Evolutionary conservation across 2,888 invertebrate genomes (phyloP).

Genomic region (Tetragnatha montana): DNA sequence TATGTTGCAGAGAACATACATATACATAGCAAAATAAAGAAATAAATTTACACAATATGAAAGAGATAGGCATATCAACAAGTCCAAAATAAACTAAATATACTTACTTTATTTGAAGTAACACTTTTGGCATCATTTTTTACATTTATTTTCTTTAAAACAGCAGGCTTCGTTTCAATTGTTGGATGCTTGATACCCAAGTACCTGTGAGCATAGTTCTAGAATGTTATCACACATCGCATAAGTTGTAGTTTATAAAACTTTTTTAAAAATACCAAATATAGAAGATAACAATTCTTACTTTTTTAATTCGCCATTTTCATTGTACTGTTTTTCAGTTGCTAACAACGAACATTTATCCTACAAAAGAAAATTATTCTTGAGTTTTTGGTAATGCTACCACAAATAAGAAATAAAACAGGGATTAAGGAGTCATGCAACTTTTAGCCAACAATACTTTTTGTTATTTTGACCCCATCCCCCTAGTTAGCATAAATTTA

Average conservation of each 20-base stretch:
- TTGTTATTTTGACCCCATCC: no score
- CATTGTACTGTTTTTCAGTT: conserved; percentile 2
- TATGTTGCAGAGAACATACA: no score
- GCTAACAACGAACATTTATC: conserved; percentile 28
- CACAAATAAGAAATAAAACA: not conserved
- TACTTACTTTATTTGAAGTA: conserved; percentile 2
- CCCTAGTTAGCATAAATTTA: no score
- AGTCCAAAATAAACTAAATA: not conserved
- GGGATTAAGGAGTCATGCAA: no score
- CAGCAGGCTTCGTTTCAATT: conserved; percentile 37
- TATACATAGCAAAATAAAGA: not conserved
- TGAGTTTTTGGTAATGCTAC: no score
- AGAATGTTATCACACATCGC: no score
- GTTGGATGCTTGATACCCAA: conserved; percentile 51
- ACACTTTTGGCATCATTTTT: conserved; percentile 19
- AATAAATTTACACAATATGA: no score
- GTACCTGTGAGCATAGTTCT: conserved; percentile 1
- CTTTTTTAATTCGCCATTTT: not conserved
- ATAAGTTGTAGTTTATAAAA: no score
- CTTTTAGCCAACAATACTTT: no score
- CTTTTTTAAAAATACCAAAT: no score
- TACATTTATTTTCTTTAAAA: conserved; percentile 27
- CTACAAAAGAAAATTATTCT: not conserved
- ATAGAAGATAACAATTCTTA: not conserved
- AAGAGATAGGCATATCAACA: no score